phyloP scores from a whole-genome alignment of 2,888 invertebrate species.

The Dysmachus trigonus region DNA sequence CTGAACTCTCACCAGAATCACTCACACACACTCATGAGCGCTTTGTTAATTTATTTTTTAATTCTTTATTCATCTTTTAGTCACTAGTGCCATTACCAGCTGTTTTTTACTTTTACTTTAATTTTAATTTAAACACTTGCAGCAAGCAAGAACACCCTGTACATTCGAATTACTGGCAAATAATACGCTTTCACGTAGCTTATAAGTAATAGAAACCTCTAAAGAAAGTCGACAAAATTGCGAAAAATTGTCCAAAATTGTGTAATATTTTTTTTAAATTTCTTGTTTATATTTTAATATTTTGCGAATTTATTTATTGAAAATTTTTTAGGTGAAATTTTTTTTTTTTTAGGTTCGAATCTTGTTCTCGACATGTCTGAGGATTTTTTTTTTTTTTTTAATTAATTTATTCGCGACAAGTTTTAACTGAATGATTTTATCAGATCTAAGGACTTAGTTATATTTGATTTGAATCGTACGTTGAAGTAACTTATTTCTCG shows the following conservation, averaged over 20 bases:
- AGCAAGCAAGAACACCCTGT: slow-evolving; percentile 7
- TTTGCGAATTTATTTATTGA: slow-evolving; percentile 17
- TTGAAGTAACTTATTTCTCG: neutral
- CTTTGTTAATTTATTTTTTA: slow-evolving; percentile 15
- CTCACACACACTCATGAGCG: neutral
- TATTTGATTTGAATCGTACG: neutral
- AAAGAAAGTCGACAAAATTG: slow-evolving; percentile 12
- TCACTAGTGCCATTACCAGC: neutral
- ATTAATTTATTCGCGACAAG: neutral
- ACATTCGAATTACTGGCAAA: slow-evolving; percentile 26
- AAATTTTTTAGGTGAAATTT: slow-evolving; percentile 28
- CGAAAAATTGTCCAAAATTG: slow-evolving; percentile 22
- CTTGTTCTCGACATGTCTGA: neutral
- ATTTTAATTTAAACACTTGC: neutral
- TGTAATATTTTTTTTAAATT: slow-evolving; percentile 32
- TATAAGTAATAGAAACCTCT: neutral
- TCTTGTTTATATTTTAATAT: neutral
- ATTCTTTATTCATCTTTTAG: slow-evolving; percentile 6
- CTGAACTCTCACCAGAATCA: slow-evolving; percentile 62
- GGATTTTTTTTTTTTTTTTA: neutral
- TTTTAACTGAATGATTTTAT: neutral
- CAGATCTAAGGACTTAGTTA: neutral
- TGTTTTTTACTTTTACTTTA: neutral
- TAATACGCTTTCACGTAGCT: slow-evolving; percentile 36
- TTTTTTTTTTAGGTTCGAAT: neutral